These are phyloP conservation scores for Alligator mississippiensis DNA, from an alignment of 2,113 vertebrate species.

Conservation along the genomic window DNA sequence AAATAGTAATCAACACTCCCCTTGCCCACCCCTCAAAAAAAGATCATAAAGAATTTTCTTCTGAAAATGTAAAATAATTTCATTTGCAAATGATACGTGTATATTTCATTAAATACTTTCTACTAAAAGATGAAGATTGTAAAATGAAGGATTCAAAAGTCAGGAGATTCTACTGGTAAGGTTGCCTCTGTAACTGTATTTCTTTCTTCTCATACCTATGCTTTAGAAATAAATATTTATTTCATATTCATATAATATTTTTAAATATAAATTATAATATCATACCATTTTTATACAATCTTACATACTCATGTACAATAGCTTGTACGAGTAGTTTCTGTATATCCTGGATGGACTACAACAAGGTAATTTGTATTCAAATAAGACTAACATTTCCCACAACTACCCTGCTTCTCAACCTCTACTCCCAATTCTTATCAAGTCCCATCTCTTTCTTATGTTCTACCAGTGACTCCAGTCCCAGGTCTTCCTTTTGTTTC, in stretches of 20 bases:
- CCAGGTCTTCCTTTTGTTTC: not conserved
- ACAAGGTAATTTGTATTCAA: not conserved
- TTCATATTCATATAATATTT: not conserved
- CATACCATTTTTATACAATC: too few relatives aligned
- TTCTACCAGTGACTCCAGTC: not conserved
- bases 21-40: not conserved
- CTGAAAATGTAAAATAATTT: not conserved
- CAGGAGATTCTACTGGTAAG: not conserved
- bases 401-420: not conserved
- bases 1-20: not conserved
- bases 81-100: not conserved
- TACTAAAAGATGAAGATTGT: not conserved
- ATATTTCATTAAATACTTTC: not conserved
- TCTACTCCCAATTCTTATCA: not conserved
- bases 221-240: not conserved
- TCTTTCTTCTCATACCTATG: not conserved
- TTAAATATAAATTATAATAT: not conserved
- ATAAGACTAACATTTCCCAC: not conserved
- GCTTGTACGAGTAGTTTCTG: not conserved
- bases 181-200: not conserved
- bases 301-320: not conserved
- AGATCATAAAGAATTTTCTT: not conserved
- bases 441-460: not conserved
- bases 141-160: not conserved
- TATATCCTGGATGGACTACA: not conserved